These are phyloP conservation scores for Porites cylindrica DNA, from an alignment of 92 coral and sea anemone species.

Conservation along the genomic window DNA sequence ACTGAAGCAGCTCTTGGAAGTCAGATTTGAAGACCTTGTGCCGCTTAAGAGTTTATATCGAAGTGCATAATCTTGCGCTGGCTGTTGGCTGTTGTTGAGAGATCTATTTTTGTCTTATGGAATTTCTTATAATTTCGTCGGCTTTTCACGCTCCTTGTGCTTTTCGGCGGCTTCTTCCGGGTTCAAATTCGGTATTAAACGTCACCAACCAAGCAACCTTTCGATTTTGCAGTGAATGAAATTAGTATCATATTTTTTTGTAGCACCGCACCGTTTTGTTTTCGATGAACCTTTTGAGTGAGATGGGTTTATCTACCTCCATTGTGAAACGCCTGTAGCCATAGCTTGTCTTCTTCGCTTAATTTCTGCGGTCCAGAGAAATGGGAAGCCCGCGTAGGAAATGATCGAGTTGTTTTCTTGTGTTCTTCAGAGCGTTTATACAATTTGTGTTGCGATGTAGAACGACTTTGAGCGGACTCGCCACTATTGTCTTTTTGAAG, in stretches of 20 bases:
- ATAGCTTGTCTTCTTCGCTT: conserved; percentile 19
- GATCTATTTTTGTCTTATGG: background rate
- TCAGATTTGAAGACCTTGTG: too few species aligned
- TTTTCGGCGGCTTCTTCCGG: background rate
- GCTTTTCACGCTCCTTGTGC: too few species aligned
- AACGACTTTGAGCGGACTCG: background rate
- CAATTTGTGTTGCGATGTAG: background rate
- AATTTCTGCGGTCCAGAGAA: conserved; percentile 27
- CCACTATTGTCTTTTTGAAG: background rate
- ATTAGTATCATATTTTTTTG: background rate
- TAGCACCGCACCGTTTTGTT: background rate
- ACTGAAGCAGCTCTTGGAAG: too few species aligned
- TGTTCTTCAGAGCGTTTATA: background rate
- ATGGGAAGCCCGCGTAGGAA: conserved; percentile 10
- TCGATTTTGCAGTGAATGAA: background rate
- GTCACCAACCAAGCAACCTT: too few species aligned
- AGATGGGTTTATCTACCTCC: conserved; percentile 13
- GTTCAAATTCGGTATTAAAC: background rate
- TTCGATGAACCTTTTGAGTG: background rate
- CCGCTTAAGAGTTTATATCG: too few species aligned
- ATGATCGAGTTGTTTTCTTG: conserved; percentile 2
- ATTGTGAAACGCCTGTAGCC: conserved; percentile 26
- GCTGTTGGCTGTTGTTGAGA: too few species aligned
- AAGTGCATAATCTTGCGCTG: too few species aligned
- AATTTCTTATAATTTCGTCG: background rate